These are phyloP conservation scores for Hydrozoanthus gracilis DNA, from an alignment of 92 coral and sea anemone species.

Conservation along the genomic window DNA sequence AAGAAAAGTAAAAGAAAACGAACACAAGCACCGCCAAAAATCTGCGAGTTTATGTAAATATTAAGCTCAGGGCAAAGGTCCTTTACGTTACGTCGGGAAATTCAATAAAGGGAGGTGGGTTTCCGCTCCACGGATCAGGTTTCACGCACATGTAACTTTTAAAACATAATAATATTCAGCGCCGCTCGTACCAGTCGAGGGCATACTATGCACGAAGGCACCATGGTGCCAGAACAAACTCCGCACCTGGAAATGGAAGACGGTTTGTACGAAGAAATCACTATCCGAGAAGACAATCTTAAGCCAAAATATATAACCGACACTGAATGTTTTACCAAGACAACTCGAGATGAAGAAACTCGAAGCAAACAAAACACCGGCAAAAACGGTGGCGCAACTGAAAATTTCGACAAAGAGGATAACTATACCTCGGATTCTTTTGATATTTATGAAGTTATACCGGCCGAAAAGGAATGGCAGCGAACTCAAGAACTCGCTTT, in stretches of 20 bases:
- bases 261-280: slow-evolving; percentile 63
- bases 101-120: slow-evolving; percentile 3
- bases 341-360: slow-evolving; percentile 14
- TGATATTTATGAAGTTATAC: slow-evolving; percentile 88
- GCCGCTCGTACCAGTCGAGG: slow-evolving; percentile 62
- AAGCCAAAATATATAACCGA: slow-evolving; percentile 29
- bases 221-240: slow-evolving; percentile 40
- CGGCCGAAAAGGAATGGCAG: slow-evolving; percentile 66
- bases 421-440: slow-evolving; percentile 65
- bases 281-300: slow-evolving; percentile 32
- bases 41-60: too few relatives aligned
- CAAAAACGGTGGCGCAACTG: slow-evolving; percentile 27
- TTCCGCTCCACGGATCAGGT: not conserved
- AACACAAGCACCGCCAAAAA: too few relatives aligned
- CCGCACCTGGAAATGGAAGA: slow-evolving; percentile 53
- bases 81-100: not conserved
- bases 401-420: slow-evolving; percentile 30
- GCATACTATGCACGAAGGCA: slow-evolving; percentile 47
- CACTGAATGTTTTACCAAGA: not conserved
- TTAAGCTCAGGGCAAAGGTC: not conserved
- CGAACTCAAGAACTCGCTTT: slow-evolving; percentile 25
- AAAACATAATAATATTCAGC: slow-evolving; percentile 22
- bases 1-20: too few relatives aligned
- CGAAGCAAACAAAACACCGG: slow-evolving; percentile 14
- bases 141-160: slow-evolving; percentile 3